These are phyloP conservation scores for Steinernema scapterisci DNA, from an alignment of 2,888 invertebrate genomes.

Conservation along the genomic window DNA sequence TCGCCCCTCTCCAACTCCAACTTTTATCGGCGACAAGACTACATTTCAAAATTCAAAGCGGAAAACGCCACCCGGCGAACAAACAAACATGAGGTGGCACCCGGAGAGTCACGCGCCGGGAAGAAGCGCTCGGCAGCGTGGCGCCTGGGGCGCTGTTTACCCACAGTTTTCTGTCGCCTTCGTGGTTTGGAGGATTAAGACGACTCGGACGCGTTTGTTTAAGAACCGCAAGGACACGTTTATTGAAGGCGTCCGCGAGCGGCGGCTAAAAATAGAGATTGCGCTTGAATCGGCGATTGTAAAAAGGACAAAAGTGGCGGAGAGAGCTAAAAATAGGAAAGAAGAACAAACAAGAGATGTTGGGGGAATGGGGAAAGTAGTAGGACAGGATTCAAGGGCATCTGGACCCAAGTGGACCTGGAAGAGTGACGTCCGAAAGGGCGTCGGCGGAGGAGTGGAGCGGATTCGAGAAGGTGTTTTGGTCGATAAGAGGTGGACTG, in stretches of 20 bases:
- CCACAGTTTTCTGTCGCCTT: too few species aligned
- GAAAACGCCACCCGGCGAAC: conserved; percentile 16
- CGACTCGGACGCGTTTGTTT: not conserved
- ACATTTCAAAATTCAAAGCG: not conserved
- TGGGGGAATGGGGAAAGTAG: too few species aligned
- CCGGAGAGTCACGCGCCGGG: not conserved
- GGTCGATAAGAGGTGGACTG: too few species aligned
- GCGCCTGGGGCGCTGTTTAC: not conserved
- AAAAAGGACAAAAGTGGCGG: too few species aligned
- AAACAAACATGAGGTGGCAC: conserved; percentile 17
- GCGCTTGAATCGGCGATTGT: too few species aligned
- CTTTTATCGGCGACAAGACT: not conserved
- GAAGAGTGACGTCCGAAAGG: not conserved
- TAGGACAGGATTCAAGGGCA: too few species aligned
- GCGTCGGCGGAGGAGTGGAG: not conserved
- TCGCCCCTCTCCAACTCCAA: not conserved
- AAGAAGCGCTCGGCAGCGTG: not conserved
- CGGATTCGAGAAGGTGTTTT: not conserved
- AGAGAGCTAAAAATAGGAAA: too few species aligned
- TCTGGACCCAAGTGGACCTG: too few species aligned
- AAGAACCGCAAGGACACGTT: too few species aligned
- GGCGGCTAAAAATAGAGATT: too few species aligned
- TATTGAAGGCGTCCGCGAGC: too few species aligned
- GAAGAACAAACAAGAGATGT: too few species aligned
- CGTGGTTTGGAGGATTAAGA: not conserved